Percentiles rank a stretch among this genome's conserved stretches.
These are phyloP conservation scores for Cecropterus lyciades DNA, from an alignment of 1,140 invertebrate species.

Conservation along the genomic window DNA sequence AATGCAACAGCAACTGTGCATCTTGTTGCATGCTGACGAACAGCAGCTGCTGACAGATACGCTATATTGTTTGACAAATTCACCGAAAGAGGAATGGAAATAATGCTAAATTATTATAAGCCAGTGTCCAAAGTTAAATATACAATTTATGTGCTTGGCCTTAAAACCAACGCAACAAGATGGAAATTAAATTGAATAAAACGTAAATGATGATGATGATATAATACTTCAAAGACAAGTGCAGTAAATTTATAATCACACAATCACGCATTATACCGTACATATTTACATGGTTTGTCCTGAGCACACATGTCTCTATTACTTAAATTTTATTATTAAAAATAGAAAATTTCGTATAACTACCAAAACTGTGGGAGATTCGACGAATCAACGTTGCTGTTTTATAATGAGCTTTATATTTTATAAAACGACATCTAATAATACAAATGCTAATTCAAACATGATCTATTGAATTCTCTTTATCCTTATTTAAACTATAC, in stretches of 20 bases:
- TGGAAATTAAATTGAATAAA: conserved; percentile 24
- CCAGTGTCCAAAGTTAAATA: too few species aligned
- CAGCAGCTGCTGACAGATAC: neutral
- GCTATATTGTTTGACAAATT: neutral
- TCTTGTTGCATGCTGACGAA: neutral
- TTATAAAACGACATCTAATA: conserved; percentile 75
- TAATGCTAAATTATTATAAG: too few species aligned
- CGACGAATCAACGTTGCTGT: conserved; percentile 58
- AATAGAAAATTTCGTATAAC: conserved; percentile 81
- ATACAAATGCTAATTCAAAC: conserved; percentile 79
- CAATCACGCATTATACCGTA: conserved; percentile 41
- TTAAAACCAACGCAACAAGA: conserved; percentile 4
- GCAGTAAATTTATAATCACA: conserved; percentile 42
- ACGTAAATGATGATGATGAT: neutral
- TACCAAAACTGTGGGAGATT: conserved; percentile 78
- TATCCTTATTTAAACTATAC: conserved; percentile 65
- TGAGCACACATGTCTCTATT: conserved; percentile 45
- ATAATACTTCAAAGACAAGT: conserved; percentile 3
- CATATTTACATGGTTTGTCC: conserved; percentile 54
- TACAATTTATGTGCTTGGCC: too few species aligned
- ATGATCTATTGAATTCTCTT: conserved; percentile 63
- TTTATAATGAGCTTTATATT: conserved; percentile 55
- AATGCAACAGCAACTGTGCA: conserved; percentile 4
- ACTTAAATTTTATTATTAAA: conserved; percentile 72
- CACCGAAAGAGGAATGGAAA: too few species aligned